phyloP scores from a whole-genome alignment of 2,888 invertebrate species.

The Pachymerium ferrugineum region DNA sequence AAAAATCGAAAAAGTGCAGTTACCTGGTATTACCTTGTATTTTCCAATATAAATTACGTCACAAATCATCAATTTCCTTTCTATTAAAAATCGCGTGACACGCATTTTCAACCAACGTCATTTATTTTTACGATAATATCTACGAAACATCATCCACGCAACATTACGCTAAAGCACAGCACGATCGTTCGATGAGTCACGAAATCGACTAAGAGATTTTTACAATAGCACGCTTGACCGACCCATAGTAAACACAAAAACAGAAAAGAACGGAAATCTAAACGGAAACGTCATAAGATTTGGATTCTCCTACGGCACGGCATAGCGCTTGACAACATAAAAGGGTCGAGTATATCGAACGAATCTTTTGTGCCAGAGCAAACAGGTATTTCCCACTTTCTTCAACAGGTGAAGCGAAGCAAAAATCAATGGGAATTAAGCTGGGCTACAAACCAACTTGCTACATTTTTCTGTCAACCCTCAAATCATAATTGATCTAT shows the following conservation, averaged over 20 bases:
- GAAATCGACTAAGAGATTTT: too few species aligned
- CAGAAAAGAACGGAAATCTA: background rate
- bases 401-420: slow-evolving; percentile 25
- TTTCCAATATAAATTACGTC: too few species aligned
- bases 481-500: background rate
- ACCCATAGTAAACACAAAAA: background rate
- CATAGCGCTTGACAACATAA: background rate
- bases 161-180: too few species aligned
- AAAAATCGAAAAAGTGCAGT: too few species aligned
- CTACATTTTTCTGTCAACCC: slow-evolving; percentile 7
- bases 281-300: too few species aligned
- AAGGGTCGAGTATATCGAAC: slow-evolving; percentile 22
- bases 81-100: too few species aligned
- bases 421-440: slow-evolving; percentile 25
- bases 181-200: too few species aligned
- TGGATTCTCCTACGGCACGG: background rate
- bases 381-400: slow-evolving; percentile 27
- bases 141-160: background rate
- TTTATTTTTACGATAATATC: too few species aligned
- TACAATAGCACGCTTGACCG: too few species aligned
- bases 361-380: slow-evolving; percentile 8
- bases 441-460: slow-evolving; percentile 3
- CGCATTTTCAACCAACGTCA: too few species aligned
- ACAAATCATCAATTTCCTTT: too few species aligned
- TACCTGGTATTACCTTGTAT: too few species aligned